Conservation (phyloP, 1,140 invertebrate species). For the Phenacoccus solenopsis region DNA sequence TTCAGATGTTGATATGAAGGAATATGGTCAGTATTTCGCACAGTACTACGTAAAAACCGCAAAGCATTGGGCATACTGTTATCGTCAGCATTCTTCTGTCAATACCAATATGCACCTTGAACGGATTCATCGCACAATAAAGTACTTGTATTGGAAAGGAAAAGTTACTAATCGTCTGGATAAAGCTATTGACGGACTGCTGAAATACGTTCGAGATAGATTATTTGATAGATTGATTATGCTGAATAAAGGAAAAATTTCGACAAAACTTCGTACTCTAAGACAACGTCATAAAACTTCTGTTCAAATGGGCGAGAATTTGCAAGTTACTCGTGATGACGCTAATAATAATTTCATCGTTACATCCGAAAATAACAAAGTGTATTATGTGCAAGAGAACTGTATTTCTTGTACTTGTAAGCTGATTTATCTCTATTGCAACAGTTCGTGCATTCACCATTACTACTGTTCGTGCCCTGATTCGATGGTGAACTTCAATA, state of each 20-base stretch:
- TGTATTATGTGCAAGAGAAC: background rate
- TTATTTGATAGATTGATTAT: background rate
- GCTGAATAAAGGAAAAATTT: background rate
- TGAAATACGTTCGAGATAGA: background rate
- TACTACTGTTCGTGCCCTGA: conserved; percentile 15
- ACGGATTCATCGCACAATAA: background rate
- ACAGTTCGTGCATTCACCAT: background rate
- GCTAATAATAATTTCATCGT: background rate
- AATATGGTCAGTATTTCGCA: conserved; percentile 16
- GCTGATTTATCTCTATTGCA: background rate
- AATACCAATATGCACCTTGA: conserved; percentile 17
- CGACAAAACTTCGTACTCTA: background rate
- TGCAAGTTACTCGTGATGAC: background rate
- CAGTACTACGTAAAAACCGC: background rate
- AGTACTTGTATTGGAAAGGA: conserved; percentile 10
- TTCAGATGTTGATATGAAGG: background rate
- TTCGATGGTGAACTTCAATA: conserved; percentile 7
- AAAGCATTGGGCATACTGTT: background rate
- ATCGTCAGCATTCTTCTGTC: background rate
- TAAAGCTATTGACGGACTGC: background rate
- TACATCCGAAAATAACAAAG: background rate
- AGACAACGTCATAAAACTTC: background rate
- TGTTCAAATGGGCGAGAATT: background rate
- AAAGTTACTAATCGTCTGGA: background rate
- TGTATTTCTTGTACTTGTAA: background rate